Conservation (phyloP, 2,113 vertebrate genomes). For the Catharus minimus region DNA sequence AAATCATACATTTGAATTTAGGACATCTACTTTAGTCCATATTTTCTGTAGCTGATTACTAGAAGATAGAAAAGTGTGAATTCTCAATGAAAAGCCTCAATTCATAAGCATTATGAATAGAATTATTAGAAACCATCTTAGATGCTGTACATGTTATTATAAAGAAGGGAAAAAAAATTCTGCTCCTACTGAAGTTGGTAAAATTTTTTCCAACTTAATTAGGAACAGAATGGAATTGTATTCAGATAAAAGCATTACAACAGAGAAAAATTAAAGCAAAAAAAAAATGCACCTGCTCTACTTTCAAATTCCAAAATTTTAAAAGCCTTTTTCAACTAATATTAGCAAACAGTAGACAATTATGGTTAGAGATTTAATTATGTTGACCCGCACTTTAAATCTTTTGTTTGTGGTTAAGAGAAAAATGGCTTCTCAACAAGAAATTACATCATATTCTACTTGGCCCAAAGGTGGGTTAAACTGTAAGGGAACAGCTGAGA, state of each 20-base stretch:
- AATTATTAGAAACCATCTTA: not conserved
- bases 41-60: not conserved
- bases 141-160: constrained; percentile 21
- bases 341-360: constrained; percentile 59
- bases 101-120: not conserved
- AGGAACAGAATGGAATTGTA: not conserved
- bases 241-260: not conserved
- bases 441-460: constrained; percentile 84
- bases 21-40: not conserved
- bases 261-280: not conserved
- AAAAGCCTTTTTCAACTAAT: constrained; percentile 56
- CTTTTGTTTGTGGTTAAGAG: constrained; percentile 80
- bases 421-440: constrained; percentile 90
- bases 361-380: constrained; percentile 76
- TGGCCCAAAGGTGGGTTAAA: constrained; percentile 84
- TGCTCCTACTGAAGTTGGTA: not conserved
- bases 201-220: constrained; percentile 4
- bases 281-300: constrained; percentile 41
- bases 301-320: constrained; percentile 51
- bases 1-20: not conserved
- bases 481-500: constrained; percentile 87
- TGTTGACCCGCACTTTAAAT: constrained; percentile 91
- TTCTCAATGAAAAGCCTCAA: constrained; percentile 15
- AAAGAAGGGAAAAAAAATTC: constrained; percentile 21
- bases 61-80: not conserved